Base-by-base conservation (phyloP, 1,140 invertebrate genomes). In the Mya arenaria region DNA sequence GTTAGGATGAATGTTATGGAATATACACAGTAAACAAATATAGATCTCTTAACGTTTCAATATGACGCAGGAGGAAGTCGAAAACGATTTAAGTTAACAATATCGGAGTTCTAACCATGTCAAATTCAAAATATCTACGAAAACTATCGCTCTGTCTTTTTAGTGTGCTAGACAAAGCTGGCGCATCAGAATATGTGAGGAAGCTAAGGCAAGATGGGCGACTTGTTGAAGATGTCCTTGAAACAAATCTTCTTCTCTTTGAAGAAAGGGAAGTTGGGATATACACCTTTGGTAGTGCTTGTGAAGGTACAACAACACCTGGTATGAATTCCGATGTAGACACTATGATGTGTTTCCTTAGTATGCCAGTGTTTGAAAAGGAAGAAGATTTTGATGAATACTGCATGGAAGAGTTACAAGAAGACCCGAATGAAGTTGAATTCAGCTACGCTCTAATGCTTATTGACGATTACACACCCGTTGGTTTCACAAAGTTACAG, bases 271-370 rank as follows among this genome's bases (percentile, higher is more conserved):
- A 52, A n/a, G 48, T 52, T 52, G 48, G 17, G 19, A 52, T 52
- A n/a, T 52, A 52, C 25, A 52, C 48, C 25, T 74, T 74, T 60
- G 71, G 71, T 3, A 74, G 71, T 23, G 30, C 28, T 15, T 56
- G 39, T n/a, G 71, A 74, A 60, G 71, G 71, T 3, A 60, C 71
- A 13, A 74, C 71, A 8, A 74, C 71, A 5, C 60, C 60, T 19
- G 60, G 60, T 28, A 28, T 63, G 60, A 63, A 63, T 32, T 63
- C 60, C 19, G 60, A 63, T 19, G 19, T 32, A 5, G 60, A 63
- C 32, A 63, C 19, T 10, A 34, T 63, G 60, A 32, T 63, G 10
- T 34, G 25, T 34, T 32, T 34, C 17, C 28, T n/a, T 28, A 63
- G 8, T 28, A 28, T 28, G n/a, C 25, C 34, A 19, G 60, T 34